These are phyloP conservation scores for Microplitis manilae DNA, from an alignment of 2,888 invertebrate species.

Conservation along the genomic window DNA sequence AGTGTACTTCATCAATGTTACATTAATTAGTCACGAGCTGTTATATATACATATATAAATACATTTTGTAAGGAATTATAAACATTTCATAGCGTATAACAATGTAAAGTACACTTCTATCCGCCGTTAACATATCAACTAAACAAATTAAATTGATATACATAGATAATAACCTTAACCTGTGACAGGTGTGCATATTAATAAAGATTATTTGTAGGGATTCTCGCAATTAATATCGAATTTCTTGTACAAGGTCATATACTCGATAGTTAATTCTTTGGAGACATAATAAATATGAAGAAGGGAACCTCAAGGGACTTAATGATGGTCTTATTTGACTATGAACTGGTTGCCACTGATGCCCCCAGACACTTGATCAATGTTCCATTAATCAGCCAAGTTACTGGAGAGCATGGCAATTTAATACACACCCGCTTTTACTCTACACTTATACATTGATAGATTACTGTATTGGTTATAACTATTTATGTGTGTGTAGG, in stretches of 20 bases:
- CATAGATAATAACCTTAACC: neutral
- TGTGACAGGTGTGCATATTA: neutral
- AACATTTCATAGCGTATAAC: no score
- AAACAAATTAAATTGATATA: neutral
- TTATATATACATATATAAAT: conserved; percentile 13
- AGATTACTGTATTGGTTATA: neutral
- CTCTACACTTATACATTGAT: neutral
- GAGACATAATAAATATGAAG: conserved; percentile 12
- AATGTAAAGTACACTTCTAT: neutral
- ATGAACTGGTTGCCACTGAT: conserved; percentile 4
- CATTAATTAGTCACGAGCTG: conserved; percentile 50
- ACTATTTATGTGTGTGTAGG: neutral
- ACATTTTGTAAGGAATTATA: neutral
- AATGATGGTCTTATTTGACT: conserved; percentile 23
- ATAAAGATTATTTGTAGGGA: neutral
- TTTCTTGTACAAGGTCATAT: neutral
- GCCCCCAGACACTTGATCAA: conserved; percentile 40
- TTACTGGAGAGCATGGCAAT: conserved; percentile 22
- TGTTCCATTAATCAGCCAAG: conserved; percentile 51
- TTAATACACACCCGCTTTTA: conserved; percentile 1
- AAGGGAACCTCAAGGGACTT: neutral
- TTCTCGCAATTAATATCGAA: conserved; percentile 11
- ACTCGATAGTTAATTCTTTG: conserved; percentile 11
- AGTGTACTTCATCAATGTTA: conserved; percentile 42
- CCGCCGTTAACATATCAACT: neutral